Conservation (phyloP, 2,797 vertebrate genomes). For the Phrynocephalus guinanensis region DNA sequence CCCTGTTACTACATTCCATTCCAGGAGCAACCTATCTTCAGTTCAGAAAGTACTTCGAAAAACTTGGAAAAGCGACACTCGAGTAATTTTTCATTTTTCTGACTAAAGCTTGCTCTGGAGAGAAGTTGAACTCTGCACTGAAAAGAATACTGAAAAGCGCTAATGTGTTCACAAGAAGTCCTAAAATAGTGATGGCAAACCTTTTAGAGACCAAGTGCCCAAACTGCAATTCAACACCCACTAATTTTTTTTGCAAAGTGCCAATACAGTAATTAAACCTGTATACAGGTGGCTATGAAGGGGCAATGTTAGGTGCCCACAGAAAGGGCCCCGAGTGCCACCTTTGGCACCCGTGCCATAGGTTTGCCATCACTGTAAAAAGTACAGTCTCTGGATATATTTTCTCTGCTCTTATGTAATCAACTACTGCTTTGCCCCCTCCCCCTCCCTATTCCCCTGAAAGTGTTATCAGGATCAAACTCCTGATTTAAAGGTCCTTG, state of each 20-base stretch:
- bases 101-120: constrained; percentile 7
- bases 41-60: constrained; percentile 47
- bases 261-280: too few relatives aligned
- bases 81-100: constrained; percentile 46
- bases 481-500: constrained; percentile 34
- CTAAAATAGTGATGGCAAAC: too few relatives aligned
- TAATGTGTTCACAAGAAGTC: constrained; percentile 24
- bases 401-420: constrained; percentile 29
- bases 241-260: too few relatives aligned
- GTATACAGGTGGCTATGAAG: too few relatives aligned
- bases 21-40: constrained; percentile 57
- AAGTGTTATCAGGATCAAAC: background rate
- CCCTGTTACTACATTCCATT: constrained; percentile 55
- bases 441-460: background rate
- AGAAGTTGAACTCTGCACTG: background rate
- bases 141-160: constrained; percentile 12
- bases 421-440: background rate
- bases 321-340: too few relatives aligned
- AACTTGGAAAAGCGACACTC: constrained; percentile 47
- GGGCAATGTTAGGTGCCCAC: too few relatives aligned
- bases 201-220: too few relatives aligned
- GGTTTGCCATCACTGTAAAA: too few relatives aligned
- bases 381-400: constrained; percentile 44
- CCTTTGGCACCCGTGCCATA: too few relatives aligned
- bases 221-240: too few relatives aligned